Evolutionary conservation across 2,888 invertebrate genomes (phyloP).

Genomic region (Euzetes globulus): DNA sequence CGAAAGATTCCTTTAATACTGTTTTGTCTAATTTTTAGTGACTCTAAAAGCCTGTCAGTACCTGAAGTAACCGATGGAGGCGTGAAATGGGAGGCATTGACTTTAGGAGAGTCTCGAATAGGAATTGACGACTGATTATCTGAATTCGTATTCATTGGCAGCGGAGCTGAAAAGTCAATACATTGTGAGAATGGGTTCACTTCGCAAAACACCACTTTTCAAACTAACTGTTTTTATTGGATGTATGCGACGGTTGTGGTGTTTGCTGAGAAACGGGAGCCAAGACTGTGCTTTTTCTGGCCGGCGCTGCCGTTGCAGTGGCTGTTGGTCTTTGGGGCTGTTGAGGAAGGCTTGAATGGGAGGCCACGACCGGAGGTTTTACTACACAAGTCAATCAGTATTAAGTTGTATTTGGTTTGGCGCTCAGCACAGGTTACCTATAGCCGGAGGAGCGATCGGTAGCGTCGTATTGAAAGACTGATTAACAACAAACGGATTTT

Average conservation of each 20-base stretch:
- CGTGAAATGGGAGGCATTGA: slow-evolving; percentile 8
- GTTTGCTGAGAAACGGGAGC: slow-evolving; percentile 32
- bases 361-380: slow-evolving; percentile 28
- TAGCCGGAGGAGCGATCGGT: not conserved
- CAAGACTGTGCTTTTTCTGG: slow-evolving; percentile 32
- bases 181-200: not conserved
- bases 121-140: slow-evolving; percentile 11
- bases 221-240: not conserved
- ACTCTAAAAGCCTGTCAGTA: not conserved
- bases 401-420: not conserved
- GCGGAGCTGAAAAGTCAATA: not conserved
- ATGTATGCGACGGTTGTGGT: not conserved
- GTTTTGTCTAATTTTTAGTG: not conserved
- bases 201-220: not conserved
- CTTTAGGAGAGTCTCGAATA: slow-evolving; percentile 15
- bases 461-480: not conserved
- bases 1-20: too few species aligned
- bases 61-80: slow-evolving; percentile 1
- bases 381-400: not conserved
- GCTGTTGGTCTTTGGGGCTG: slow-evolving; percentile 38
- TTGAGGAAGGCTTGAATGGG: slow-evolving; percentile 34
- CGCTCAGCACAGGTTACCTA: not conserved
- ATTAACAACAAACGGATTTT: too few species aligned
- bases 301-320: slow-evolving; percentile 36
- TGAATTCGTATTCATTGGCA: not conserved